Evolutionary conservation across 2,113 vertebrate genomes (phyloP), one percentile per base, ranked within the genome.

Genomic region (Thinocorus orbignyianus): DNA sequence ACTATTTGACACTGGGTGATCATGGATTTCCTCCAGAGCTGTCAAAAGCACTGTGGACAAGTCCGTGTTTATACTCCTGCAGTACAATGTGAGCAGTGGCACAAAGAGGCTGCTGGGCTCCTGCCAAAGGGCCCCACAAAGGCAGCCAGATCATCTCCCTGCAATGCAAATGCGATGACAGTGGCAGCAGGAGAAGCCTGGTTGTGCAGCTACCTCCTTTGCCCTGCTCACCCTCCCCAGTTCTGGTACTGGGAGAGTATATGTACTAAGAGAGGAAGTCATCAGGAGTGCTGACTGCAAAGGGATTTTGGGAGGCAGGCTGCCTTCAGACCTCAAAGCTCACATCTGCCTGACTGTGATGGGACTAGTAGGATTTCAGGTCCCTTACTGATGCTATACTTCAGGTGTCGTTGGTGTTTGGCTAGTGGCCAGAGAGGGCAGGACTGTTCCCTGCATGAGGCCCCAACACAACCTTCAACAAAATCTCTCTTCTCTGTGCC

Each of bases 31-130:
- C 78, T 95, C 61, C 77, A 83, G 97, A 81, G 91, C 86, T 94
- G 90, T 72, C 8, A 6, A 85, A 42, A 94, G 72, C 11, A 1
- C 64, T 55, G 86, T 82, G 70, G 88, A 95, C 92, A 96, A 95
- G 92, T 69, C 77, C 26, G n/a, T 92, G 94, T 95, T 97, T 96
- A 92, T 96, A 46, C 72, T 93, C 65, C 55, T 54, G 92, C 92
- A 95, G 97, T 95, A 95, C 96, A 96, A 93, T 95, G 94, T 95
- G 95, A 94, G 92, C 95, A 96, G 92, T 95, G 97, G 93, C 96
- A 97, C 95, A 95, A 93, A 95, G 93, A 93, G 74, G 72, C 93
- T 92, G 58, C 86, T 97, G 95, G 93, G 87, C n/a, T 72, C 71
- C 86, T 83, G 97, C 95, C 97, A 95, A 64, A 84, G 49, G 76